Evolutionary conservation across 1,140 invertebrate genomes (phyloP), one percentile per base, ranked within the genome.

Genomic region (Rhyacophila brunnea): DNA sequence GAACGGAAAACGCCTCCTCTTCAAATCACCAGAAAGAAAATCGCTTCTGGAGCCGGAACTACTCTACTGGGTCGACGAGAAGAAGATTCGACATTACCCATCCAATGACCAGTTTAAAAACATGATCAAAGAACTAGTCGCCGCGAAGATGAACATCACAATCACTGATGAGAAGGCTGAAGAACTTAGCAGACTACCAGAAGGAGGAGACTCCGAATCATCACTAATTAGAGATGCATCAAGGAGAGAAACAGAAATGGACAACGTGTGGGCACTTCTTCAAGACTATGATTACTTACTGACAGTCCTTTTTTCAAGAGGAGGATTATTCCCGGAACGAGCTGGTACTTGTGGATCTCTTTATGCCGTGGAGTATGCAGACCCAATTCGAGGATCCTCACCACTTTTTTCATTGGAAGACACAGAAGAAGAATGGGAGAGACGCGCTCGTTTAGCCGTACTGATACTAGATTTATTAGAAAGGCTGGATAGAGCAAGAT

Each of bases 281-380:
- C 82, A 87, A 65, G 84, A 87, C 65, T 81, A 85, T 65, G 87
- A 87, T 68, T 89, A 87, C 68, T 57, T 87, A 9, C 71, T 85
- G 15, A 78, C 81, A n/a, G 74, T 80, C 38, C 66, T 86, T 2
- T 83, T 81, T 67, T 77, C 81, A 49, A 79, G 84, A 52, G 72
- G 73, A 48, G 79, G 83, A 46, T 71, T 86, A 42, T 85, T 88
- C 66, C 86, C 87, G 7, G 78, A 82, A 66, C 66, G 86, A n/a
- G 73, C 85, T 46, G 86, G 85, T 1, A 83, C 85, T 10, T 89
- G 87, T 71, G 87, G 87, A 0, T 72, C 70, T 7, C 68, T 78
- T 45, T 78, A 85, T 73, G 81, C 82, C 13, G 80, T 85, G 4
- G 84, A 88, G 68, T 84, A 81, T 60, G 71, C 85, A 3, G 74